Evolutionary conservation across 2,113 vertebrate genomes (phyloP), one percentile per base, ranked within the genome.

Genomic region (Capreolus pygargus): DNA sequence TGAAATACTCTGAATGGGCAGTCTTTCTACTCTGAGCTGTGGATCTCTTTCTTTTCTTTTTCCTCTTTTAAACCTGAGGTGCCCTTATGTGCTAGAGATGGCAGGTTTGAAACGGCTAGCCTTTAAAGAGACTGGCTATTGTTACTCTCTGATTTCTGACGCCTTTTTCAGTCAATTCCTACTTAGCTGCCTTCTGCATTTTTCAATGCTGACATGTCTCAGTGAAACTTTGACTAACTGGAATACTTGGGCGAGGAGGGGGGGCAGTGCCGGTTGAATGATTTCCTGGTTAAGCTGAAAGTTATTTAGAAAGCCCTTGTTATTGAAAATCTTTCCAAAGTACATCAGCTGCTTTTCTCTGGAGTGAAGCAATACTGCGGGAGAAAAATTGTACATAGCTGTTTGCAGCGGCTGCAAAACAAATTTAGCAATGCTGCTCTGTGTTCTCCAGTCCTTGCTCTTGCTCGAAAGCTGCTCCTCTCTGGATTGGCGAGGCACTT

Each of bases 281-380:
- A 94, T 81, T 97, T 96, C 95, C 93, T 97, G 70, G 94, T 86
- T 97, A 95, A 96, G 82, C 86, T 16, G 92, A 89, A 89, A 96
- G 94, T 97, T 97, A 93, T 79, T 97, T 93, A 96, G 86, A 94
- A 94, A 96, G 94, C 11, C 45, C 57, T 84, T 90, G 88, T 96
- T 95, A 91, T 33, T 94, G 95, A 93, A 97, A 97, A 97, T 96
- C 98, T 95, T 96, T 97, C 91, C 88, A 96, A 97, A 97, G 60
- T 27, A 12, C n/a, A 96, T 95, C 94, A 88, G 90, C 81, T n/a
- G 14, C 91, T 93, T 86, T 91, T 52, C 96, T 98, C 92, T 87
- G 79, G 92, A 96, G 95, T 50, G 79, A 89, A 81, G 92, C 57
- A 47, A 54, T 33, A 2, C 17, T 47, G 76, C 36, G 3, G 36